Evolutionary conservation across 2,888 invertebrate species (phyloP), one percentile per base, ranked within the genome.

Genomic region (Unio pictorum): DNA sequence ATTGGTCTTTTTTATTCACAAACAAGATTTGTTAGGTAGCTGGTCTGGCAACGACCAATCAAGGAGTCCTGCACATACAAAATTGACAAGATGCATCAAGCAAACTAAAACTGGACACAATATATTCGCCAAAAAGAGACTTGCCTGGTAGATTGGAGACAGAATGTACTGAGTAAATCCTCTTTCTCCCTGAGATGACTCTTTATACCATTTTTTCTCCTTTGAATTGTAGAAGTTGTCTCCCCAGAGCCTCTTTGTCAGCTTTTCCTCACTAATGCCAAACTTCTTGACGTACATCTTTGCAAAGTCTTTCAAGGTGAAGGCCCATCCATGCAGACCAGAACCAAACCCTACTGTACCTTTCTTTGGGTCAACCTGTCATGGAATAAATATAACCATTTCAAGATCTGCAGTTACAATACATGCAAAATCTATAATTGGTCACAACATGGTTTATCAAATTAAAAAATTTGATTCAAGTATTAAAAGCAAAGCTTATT

Each of bases 271-370:
- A 23, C 84, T 84, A 96, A 86, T 83, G 92, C 98, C 97, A 93
- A 99, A 99, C 92, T 99, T 99, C 90, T 96, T 96, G 55, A 98
- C 95, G 90, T 99, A 99, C 95, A 99, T 97, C 92, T 99, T 98
- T 64, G 99, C 93, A 92, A 99, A 99, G 92, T 99, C 99, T 92
- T 99, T 99, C 81, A 99, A 93, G 78, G 99, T 99, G 92, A 99
- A 99, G 66, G 99, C 99, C 99, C 99, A 99, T 79, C 99, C 99
- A 91, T 99, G 99, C 77, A 99, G 95, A 87, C 99, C 99, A 45
- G 99, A 98, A 76, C 99, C 99, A 91, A 99, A 99, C 89, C 99
- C 99, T 76, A 99, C 99, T 76, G 98, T 99, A 84, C 99, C 99
- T 92, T 95, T 96, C 91, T 96, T 95, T 83, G 99, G 99, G 91